A percentile compares a stretch with the other conserved stretches of the same genome.
These are phyloP conservation scores for Gordius sp. DNA, from an alignment of 2,888 invertebrate genomes.

Conservation along the genomic window DNA sequence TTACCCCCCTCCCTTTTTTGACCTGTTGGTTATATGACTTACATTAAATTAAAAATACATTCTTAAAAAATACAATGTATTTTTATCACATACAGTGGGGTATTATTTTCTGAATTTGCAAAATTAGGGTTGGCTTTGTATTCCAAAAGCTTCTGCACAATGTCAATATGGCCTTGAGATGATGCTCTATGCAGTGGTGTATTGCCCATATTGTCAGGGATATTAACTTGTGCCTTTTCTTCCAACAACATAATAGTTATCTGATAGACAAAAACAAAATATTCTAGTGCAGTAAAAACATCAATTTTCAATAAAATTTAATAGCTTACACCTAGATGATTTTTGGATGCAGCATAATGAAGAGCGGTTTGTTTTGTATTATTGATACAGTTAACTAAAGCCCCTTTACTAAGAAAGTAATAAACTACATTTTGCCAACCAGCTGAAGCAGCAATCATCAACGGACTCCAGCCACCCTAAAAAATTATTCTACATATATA, in stretches of 20 bases:
- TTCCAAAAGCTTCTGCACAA: not conserved
- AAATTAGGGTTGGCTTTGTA: not conserved
- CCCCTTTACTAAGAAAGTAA: constrained; percentile 23
- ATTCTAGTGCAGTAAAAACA: not conserved
- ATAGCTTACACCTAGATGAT: constrained; percentile 18
- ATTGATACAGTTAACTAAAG: constrained; percentile 27
- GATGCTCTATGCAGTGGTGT: constrained; percentile 11
- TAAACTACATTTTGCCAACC: constrained; percentile 26
- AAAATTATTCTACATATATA: not conserved
- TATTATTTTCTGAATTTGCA: not conserved
- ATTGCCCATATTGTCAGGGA: not conserved
- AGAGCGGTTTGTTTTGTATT: constrained; percentile 26
- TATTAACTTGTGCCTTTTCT: not conserved
- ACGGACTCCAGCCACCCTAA: constrained; percentile 27
- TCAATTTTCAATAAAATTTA: not conserved
- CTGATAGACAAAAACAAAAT: not conserved
- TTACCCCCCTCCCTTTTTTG: too few relatives aligned
- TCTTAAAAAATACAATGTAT: too few relatives aligned
- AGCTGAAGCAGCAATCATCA: constrained; percentile 30
- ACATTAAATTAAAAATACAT: too few relatives aligned
- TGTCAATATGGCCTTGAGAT: constrained; percentile 8
- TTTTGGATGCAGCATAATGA: constrained; percentile 28
- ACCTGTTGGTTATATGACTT: too few relatives aligned
- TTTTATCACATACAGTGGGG: constrained; percentile 11
- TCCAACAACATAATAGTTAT: not conserved